Conservation (phyloP, 2,888 invertebrate genomes). For the Eretmocerus hayati region DNA sequence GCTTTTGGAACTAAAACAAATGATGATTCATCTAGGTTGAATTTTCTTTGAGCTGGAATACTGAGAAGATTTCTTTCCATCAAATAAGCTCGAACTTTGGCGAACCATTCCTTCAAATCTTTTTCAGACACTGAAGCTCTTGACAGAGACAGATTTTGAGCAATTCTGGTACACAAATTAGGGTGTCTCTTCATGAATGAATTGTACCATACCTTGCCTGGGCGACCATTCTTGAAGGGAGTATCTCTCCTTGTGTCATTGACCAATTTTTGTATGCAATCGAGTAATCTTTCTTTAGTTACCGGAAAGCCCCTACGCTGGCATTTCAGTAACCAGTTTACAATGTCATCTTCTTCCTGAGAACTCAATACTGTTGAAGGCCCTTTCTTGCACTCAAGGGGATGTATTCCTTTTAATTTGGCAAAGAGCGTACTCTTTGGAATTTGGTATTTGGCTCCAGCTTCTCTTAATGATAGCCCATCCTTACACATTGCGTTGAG, state of each 20-base stretch:
- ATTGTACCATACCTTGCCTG: too few relatives aligned
- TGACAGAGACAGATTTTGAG: constrained; percentile 8
- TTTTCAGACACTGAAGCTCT: constrained; percentile 26
- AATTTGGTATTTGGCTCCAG: neutral
- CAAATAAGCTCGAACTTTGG: constrained; percentile 22
- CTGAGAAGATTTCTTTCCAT: constrained; percentile 15
- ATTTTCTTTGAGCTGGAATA: constrained; percentile 22
- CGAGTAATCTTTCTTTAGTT: too few relatives aligned
- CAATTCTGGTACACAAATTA: too few relatives aligned
- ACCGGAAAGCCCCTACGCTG: constrained; percentile 8
- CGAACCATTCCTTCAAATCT: constrained; percentile 33
- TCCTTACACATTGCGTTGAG: neutral
- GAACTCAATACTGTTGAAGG: neutral
- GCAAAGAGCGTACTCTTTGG: neutral
- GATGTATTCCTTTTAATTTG: constrained; percentile 4
- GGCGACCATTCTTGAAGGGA: too few relatives aligned
- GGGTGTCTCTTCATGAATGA: too few relatives aligned
- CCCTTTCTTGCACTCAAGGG: constrained; percentile 3
- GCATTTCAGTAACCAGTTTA: constrained; percentile 5
- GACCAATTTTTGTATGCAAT: too few relatives aligned
- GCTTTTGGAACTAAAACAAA: constrained; percentile 30
- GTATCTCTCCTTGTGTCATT: too few relatives aligned
- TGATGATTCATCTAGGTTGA: constrained; percentile 29
- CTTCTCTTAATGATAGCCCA: neutral
- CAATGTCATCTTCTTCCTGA: constrained; percentile 10